phyloP scores from a whole-genome alignment of 2,888 invertebrate species.

The Drosophila subsilvestris region DNA sequence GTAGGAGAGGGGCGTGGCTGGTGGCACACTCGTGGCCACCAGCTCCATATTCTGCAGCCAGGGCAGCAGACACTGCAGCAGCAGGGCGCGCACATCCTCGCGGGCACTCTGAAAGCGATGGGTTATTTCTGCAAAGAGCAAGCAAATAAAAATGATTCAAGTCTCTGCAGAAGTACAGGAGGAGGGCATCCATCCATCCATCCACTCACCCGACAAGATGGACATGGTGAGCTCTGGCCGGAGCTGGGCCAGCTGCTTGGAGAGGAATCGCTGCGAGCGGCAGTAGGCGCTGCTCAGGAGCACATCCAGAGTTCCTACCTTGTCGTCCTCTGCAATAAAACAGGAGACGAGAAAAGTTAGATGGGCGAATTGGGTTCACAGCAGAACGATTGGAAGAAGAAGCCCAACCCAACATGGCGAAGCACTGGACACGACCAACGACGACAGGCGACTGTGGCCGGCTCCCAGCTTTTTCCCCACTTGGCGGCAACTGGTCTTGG shows the following conservation, averaged over 20 bases:
- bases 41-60: conserved; percentile 99
- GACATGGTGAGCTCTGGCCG: conserved; percentile 99
- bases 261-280: conserved; percentile 95
- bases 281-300: conserved; percentile 94
- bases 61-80: conserved; percentile 96
- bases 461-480: not conserved
- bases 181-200: not conserved
- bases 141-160: not conserved
- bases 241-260: conserved; percentile 95
- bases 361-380: not conserved
- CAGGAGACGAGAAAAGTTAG: conserved; percentile 2
- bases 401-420: conserved; percentile 25
- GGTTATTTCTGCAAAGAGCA: conserved; percentile 91
- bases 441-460: conserved; percentile 28
- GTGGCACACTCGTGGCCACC: conserved; percentile 98
- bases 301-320: conserved; percentile 91
- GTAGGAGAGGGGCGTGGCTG: conserved; percentile 92
- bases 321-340: conserved; percentile 82
- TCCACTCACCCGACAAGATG: conserved; percentile 95
- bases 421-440: conserved; percentile 18
- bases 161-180: not conserved
- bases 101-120: conserved; percentile 98
- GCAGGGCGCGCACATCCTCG: conserved; percentile 94
- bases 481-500: not conserved
- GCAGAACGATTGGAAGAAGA: not conserved